Percentiles rank a stretch among this genome's conserved stretches.
phyloP scores from a whole-genome alignment of 1,140 invertebrate genomes.

The Pachypsylla venusta region DNA sequence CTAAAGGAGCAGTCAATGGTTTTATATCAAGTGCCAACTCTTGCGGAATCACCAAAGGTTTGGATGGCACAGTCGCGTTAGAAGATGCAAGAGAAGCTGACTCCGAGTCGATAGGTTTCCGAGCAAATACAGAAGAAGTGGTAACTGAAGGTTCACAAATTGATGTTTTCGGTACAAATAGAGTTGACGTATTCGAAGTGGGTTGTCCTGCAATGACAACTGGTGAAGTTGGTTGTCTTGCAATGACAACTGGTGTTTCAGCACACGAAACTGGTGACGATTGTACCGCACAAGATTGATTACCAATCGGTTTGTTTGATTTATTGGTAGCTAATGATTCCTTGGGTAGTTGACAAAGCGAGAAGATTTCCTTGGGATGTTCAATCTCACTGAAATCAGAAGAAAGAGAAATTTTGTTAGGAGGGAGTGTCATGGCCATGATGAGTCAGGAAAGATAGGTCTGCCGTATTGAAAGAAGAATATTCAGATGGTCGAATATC shows the following conservation, averaged over 20 bases:
- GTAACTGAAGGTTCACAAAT: background rate
- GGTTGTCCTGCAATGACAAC: constrained; percentile 11
- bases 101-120: background rate
- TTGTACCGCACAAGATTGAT: too few species aligned
- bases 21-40: too few species aligned
- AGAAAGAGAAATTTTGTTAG: constrained; percentile 8
- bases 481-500: too few species aligned
- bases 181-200: constrained; percentile 15
- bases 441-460: too few species aligned
- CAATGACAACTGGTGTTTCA: constrained; percentile 25
- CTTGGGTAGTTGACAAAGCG: constrained; percentile 44
- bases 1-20: background rate
- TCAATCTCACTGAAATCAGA: constrained; percentile 64
- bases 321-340: constrained; percentile 13
- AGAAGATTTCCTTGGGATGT: constrained; percentile 70
- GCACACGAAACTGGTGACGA: background rate
- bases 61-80: background rate
- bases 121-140: background rate
- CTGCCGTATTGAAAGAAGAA: too few species aligned
- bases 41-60: too few species aligned
- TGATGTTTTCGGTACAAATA: background rate
- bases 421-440: too few species aligned
- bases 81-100: background rate
- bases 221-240: constrained; percentile 11
- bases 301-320: too few species aligned